phyloP scores from a whole-genome alignment of 1,140 invertebrate genomes.

The Bombus balteatus region DNA sequence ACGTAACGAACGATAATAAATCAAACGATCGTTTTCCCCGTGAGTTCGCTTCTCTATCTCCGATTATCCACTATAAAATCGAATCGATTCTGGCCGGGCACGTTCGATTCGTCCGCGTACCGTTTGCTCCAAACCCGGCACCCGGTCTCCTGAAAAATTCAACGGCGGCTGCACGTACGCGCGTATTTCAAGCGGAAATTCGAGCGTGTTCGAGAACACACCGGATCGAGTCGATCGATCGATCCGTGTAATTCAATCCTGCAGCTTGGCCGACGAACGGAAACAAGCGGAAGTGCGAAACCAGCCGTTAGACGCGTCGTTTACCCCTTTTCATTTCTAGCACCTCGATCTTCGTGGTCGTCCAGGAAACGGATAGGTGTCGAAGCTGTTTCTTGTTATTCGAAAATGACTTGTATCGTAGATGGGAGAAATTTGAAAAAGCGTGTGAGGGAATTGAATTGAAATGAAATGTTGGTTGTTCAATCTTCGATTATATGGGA shows the following conservation, averaged over 20 bases:
- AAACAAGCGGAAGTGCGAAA: not conserved
- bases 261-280: not conserved
- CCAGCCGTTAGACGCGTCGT: not conserved
- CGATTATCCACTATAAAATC: conserved; percentile 44
- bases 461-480: no score
- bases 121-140: no score
- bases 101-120: conserved; percentile 1
- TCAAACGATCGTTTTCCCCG: conserved; percentile 34
- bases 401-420: no score
- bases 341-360: not conserved
- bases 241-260: conserved; percentile 41
- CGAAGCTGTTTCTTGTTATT: no score
- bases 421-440: no score
- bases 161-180: conserved; percentile 36
- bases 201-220: not conserved
- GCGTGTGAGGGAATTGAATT: no score
- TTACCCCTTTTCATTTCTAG: not conserved
- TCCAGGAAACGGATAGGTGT: not conserved
- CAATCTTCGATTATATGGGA: no score
- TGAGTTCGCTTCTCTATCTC: not conserved
- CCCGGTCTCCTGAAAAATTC: conserved; percentile 44
- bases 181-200: conserved; percentile 44
- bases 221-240: conserved; percentile 27
- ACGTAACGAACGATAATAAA: conserved; percentile 39
- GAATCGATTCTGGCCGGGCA: conserved; percentile 20